A percentile compares a stretch with the other conserved stretches of the same genome.
Conservation (phyloP, 2,113 vertebrate species). For the Mus pahari region DNA sequence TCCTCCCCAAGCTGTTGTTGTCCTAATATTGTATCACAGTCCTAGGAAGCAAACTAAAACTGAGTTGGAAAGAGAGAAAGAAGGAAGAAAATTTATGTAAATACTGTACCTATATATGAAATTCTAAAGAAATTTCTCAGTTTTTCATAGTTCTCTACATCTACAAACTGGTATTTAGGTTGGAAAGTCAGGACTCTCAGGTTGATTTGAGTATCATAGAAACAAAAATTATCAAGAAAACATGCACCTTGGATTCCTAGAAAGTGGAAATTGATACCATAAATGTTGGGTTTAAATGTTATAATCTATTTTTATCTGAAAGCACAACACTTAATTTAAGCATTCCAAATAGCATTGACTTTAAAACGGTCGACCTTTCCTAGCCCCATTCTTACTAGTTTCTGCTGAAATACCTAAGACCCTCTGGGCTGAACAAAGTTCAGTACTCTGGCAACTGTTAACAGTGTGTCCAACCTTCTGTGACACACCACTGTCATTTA, state of each 20-base stretch:
- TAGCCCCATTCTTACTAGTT: neutral
- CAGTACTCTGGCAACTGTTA: neutral
- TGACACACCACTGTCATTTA: neutral
- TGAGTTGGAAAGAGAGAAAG: neutral
- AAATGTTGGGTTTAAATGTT: neutral
- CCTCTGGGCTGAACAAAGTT: neutral
- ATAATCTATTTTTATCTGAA: neutral
- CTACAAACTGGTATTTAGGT: neutral
- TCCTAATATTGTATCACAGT: neutral
- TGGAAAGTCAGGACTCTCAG: neutral
- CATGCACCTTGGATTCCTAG: neutral
- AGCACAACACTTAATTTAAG: neutral
- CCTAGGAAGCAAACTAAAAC: neutral
- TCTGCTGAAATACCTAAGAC: neutral
- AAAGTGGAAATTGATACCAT: neutral
- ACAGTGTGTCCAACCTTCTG: neutral
- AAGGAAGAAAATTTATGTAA: neutral
- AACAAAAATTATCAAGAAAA: neutral
- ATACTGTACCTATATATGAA: neutral
- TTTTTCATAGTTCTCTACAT: neutral
- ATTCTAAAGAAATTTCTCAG: neutral
- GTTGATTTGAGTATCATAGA: neutral
- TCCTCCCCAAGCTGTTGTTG: neutral
- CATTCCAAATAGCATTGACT: neutral
- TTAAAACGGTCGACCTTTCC: neutral